phyloP scores from a whole-genome alignment of 2,888 invertebrate genomes.

The Sycophila texana region DNA sequence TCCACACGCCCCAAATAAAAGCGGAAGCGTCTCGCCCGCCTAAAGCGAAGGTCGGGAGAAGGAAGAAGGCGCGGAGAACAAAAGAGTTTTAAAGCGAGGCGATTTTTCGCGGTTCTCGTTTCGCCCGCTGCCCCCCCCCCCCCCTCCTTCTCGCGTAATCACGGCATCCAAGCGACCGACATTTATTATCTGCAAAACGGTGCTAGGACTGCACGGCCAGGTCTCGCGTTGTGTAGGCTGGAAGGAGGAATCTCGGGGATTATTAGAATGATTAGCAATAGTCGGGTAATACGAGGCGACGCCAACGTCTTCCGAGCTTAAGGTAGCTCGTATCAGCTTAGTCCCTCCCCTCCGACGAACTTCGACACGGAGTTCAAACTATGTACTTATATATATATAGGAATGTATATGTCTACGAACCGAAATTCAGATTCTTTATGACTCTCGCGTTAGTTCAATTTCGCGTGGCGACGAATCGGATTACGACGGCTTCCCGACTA shows the following conservation, averaged over 20 bases:
- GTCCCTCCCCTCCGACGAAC: constrained; percentile 22
- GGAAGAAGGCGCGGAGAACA: constrained; percentile 36
- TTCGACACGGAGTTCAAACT: constrained; percentile 18
- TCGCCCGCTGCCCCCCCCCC: background rate
- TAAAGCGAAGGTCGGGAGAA: background rate
- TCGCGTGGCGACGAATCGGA: background rate
- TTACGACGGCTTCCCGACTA: background rate
- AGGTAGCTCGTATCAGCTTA: constrained; percentile 42
- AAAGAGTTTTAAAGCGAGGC: constrained; percentile 47
- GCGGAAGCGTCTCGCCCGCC: background rate
- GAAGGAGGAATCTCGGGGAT: constrained; percentile 58
- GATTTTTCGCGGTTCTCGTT: constrained; percentile 41
- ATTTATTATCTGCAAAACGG: constrained; percentile 70
- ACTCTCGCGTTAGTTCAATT: background rate
- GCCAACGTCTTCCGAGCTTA: constrained; percentile 44
- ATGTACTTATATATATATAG: background rate
- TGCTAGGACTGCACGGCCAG: constrained; percentile 32
- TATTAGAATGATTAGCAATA: constrained; percentile 65
- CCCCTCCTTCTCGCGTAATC: constrained; percentile 60
- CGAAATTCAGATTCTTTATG: constrained; percentile 18
- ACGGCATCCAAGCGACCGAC: constrained; percentile 64
- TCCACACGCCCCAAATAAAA: constrained; percentile 19
- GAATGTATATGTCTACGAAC: background rate
- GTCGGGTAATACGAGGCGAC: constrained; percentile 56
- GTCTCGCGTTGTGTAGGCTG: constrained; percentile 26